Evolutionary conservation across 53 echinoderm and acorn worm genomes (phyloP), one percentile per base, ranked within the genome.

Genomic region (Antedon mediterranea): DNA sequence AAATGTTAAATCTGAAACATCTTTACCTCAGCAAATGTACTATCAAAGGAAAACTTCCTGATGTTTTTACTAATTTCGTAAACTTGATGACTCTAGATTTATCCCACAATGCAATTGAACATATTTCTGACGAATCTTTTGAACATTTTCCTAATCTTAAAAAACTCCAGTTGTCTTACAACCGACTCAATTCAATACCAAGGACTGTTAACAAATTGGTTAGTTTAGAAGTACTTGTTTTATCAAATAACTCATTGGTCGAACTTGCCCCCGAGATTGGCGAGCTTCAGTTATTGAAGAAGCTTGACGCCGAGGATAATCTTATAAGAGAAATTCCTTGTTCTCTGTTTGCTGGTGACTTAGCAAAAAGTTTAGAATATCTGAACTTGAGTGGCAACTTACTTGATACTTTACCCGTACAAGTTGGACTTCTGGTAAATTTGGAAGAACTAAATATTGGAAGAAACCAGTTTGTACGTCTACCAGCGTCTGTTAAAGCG

Each of bases 361-460:
- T 85, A 27, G 5, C 77, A 30, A 70, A 33, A 4, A 85, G 72
- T 27, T 72, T 85, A 26, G 27, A 71, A 37, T 43, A 43, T 33
- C 42, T 85, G 31, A 77, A 28, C 31, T 43, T 85, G n/a, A 78
- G 75, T n/a, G 41, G 76, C 15, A 85, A 85, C 30, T 75, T 85
- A 29, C 43, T 85, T 11, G 31, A 41, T 31, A 81, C 81, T 32
- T 80, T 85, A 23, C 85, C 81, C 72, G 71, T 77, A 71, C 85
- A 81, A 29, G 34, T 81, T 43, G 85, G 85, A 32, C 70, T 72
- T 27, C 30, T 85, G 29, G 6, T 33, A 14, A 71, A 27, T 30
- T 31, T 85, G 23, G 85, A 85, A 43, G 85, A 85, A 28, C 77
- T 85, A 3, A 77, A 85, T 34, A 26, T 85, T 18, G 72, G 78